Percentiles rank a stretch among this genome's conserved stretches.
Evolutionary conservation across 2,888 invertebrate species (phyloP).

Genomic region (Euzophera pinguis): DNA sequence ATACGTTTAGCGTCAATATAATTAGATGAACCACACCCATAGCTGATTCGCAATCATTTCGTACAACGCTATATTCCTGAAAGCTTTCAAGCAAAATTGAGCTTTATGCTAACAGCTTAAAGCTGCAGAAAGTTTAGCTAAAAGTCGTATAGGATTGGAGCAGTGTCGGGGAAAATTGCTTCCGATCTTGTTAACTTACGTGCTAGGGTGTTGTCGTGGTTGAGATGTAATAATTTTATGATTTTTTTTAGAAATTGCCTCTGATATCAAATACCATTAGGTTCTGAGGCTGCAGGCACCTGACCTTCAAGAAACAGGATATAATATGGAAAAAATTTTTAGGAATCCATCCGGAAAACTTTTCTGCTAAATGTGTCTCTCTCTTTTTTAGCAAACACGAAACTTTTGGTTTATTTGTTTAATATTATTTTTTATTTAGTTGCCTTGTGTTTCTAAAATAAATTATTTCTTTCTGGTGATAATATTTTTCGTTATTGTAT

Average conservation of each 20-base stretch:
- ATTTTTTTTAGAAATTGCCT: background rate
- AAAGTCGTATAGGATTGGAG: constrained; percentile 30
- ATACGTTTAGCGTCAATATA: constrained; percentile 37
- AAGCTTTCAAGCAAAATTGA: background rate
- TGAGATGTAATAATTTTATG: background rate
- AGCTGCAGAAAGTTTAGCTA: background rate
- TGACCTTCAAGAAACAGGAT: no score
- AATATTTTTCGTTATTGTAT: no score
- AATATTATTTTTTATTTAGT: no score
- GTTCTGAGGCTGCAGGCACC: no score
- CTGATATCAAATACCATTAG: background rate
- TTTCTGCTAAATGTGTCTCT: no score
- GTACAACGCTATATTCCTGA: constrained; percentile 34
- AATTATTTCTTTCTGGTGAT: no score
- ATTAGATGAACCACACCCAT: constrained; percentile 38
- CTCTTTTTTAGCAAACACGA: no score
- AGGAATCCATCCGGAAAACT: no score
- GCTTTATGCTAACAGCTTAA: background rate
- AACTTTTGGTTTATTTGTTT: no score
- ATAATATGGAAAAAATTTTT: no score
- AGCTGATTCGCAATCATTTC: constrained; percentile 36
- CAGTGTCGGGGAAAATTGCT: constrained; percentile 41
- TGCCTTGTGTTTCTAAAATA: no score
- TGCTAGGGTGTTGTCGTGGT: constrained; percentile 28
- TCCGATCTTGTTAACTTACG: constrained; percentile 49